These are phyloP conservation scores for Dromococcyx pavoninus DNA, from an alignment of 2,797 vertebrate genomes.

Conservation along the genomic window DNA sequence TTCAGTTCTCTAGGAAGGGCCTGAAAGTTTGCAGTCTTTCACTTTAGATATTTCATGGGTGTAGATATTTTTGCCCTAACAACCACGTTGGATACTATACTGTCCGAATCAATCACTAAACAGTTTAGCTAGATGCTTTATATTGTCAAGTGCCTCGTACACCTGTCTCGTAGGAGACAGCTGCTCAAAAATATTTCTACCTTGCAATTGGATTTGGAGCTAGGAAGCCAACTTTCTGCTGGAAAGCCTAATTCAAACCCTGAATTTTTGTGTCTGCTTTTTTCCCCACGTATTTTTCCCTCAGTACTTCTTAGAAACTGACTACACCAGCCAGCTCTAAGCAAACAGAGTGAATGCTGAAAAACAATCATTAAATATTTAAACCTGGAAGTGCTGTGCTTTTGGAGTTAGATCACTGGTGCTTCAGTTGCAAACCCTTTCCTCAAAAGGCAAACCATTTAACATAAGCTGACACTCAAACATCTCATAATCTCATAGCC, in stretches of 20 bases:
- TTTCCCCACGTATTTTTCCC: not conserved
- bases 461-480: not conserved
- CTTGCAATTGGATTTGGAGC: not conserved
- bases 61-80: not conserved
- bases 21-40: not conserved
- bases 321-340: not conserved
- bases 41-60: not conserved
- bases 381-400: not conserved
- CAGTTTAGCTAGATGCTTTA: not conserved
- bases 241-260: not conserved
- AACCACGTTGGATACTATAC: not conserved
- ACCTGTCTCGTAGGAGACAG: not conserved
- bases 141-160: not conserved
- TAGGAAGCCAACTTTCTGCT: not conserved
- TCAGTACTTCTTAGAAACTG: not conserved
- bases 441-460: not conserved
- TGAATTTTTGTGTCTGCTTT: not conserved
- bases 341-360: not conserved
- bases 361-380: not conserved
- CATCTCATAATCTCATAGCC: not conserved
- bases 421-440: not conserved
- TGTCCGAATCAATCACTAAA: not conserved
- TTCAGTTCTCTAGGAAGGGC: not conserved
- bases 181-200: not conserved
- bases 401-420: not conserved